Evolutionary conservation across 2,113 vertebrate species (phyloP), one percentile per base, ranked within the genome.

Genomic region (Brachyistius frenatus): DNA sequence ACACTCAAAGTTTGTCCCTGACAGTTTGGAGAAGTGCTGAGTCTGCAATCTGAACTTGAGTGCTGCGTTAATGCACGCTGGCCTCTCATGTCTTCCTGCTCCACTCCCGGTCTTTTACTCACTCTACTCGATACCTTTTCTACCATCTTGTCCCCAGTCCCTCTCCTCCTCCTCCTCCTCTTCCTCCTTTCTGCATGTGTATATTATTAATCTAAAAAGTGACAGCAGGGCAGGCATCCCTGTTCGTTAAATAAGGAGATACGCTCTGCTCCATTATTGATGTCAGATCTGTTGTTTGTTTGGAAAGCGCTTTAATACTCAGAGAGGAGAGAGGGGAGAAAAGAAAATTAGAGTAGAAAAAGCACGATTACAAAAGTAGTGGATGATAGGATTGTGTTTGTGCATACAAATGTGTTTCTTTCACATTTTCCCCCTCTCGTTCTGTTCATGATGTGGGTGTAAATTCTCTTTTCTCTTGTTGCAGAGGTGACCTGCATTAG

Each of bases 141-240:
- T 73, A 46, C 80, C 87, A 58, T 77, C 65, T 13, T 44, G 83
- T 87, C 82, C 76, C 83, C 55, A 70, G 86, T 82, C 69, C 75
- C 81, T 56, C 32, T 73, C 71, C 32, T n/a, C 41, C 32, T 73
- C 71, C 32, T n/a, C 41, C 31, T 47, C 58, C 4, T 37, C 44
- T 69, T 83, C 82, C 5, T 39, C 46, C 72, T 84, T 80, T 73
- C 78, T 72, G 46, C 63, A 69, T 84, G 61, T 91, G 91, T 94
- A 85, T 93, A 95, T 95, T 95, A 94, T 95, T 95, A 78, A 94
- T 94, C 85, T 39, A 66, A 82, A 91, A 91, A 94, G 94, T 93
- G 94, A 94, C 93, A 90, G 86, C 66, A 61, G 84, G 64, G 61
- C 23, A 33, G 73, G 60, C 72, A 47, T 75, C 76, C 73, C 85